A percentile compares a stretch with the other conserved stretches of the same genome.
phyloP scores from a whole-genome alignment of 2,888 invertebrate species.

The Agrotis clavis region DNA sequence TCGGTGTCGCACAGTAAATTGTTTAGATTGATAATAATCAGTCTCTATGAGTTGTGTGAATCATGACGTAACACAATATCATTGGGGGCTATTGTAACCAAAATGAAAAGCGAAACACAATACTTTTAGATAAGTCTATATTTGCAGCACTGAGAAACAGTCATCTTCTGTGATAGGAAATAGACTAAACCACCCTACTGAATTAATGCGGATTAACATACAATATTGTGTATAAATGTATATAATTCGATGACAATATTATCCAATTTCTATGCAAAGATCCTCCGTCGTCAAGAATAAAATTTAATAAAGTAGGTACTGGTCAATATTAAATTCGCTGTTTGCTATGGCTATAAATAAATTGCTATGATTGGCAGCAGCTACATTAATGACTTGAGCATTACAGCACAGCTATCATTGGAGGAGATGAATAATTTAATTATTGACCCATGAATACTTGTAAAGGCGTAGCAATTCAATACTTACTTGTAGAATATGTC shows the following conservation, averaged over 20 bases:
- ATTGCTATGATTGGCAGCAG: slow-evolving; percentile 1
- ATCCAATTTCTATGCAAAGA: too few species aligned
- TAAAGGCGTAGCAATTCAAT: slow-evolving; percentile 19
- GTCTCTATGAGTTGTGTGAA: slow-evolving; percentile 19
- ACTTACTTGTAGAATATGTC: slow-evolving; percentile 98
- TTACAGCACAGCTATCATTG: slow-evolving; percentile 13
- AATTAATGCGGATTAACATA: background rate
- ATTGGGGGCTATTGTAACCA: slow-evolving; percentile 8
- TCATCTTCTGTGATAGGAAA: background rate
- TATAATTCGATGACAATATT: too few species aligned
- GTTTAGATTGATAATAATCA: background rate
- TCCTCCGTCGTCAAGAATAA: too few species aligned
- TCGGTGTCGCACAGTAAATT: slow-evolving; percentile 20
- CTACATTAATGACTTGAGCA: background rate
- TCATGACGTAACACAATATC: slow-evolving; percentile 17
- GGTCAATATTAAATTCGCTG: too few species aligned
- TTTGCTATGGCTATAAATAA: slow-evolving; percentile 4
- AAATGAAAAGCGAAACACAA: background rate
- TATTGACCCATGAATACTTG: background rate
- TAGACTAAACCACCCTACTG: background rate
- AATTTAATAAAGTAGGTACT: too few species aligned
- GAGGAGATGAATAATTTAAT: background rate
- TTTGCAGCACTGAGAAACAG: background rate
- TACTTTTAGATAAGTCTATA: background rate
- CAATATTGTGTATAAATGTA: too few species aligned